Percentiles rank a stretch among this genome's conserved stretches.
Evolutionary conservation across 1,140 invertebrate species (phyloP).

Genomic region (Heliconius himera): DNA sequence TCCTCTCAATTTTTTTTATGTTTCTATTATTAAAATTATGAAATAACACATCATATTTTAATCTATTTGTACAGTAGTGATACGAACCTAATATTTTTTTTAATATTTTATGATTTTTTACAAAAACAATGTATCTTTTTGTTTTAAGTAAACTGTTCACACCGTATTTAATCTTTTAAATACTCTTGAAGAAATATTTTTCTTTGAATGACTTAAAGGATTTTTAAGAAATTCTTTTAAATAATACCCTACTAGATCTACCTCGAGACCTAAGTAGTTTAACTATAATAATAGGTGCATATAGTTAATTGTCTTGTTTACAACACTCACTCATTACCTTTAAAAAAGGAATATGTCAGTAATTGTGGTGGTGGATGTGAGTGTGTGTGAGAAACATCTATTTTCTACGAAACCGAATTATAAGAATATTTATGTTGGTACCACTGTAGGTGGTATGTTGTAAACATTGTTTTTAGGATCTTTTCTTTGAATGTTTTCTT

Average conservation of each 20-base stretch:
- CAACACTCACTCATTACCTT: constrained; percentile 12
- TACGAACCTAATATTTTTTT: no score
- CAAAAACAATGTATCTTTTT: no score
- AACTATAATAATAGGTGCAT: neutral
- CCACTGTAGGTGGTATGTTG: constrained; percentile 22
- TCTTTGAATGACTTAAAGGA: neutral
- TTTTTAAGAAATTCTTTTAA: neutral
- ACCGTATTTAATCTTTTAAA: no score
- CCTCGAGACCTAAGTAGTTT: neutral
- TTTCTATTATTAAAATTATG: no score
- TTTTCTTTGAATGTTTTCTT: neutral
- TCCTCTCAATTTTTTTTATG: no score
- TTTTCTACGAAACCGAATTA: constrained; percentile 25
- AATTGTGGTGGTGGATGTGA: constrained; percentile 1
- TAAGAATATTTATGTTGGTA: neutral
- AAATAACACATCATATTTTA: no score
- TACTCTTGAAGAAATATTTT: no score
- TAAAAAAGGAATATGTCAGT: constrained; percentile 4
- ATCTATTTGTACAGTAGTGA: no score
- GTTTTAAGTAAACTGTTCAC: no score
- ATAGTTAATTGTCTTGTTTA: constrained; percentile 25
- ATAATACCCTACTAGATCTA: neutral
- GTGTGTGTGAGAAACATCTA: neutral
- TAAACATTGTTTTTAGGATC: neutral
- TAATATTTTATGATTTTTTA: no score